Evolutionary conservation across 2,113 vertebrate species (phyloP).

Genomic region (Ammospiza nelsoni): DNA sequence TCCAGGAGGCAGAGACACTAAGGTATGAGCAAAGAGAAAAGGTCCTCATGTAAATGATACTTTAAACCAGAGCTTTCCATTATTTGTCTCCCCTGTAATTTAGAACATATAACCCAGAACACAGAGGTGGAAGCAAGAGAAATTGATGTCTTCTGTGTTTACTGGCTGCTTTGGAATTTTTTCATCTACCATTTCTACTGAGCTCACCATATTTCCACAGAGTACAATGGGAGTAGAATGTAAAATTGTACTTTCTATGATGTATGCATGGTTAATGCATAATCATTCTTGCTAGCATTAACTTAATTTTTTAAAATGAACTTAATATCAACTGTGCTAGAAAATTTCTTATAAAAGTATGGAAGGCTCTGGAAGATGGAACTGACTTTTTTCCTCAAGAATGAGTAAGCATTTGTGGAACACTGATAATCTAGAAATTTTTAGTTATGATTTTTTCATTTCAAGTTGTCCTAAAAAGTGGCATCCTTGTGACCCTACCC

Average conservation of each 20-base stretch:
- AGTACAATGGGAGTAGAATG: background rate
- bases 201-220: background rate
- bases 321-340: background rate
- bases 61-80: background rate
- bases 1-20: background rate
- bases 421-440: background rate
- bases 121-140: background rate
- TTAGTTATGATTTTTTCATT: background rate
- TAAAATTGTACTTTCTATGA: background rate
- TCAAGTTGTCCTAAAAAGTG: background rate
- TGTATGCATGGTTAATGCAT: background rate
- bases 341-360: background rate
- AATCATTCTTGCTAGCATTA: background rate
- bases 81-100: background rate
- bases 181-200: background rate
- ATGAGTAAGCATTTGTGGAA: background rate
- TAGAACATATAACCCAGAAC: background rate
- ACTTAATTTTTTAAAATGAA: background rate
- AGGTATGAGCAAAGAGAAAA: background rate
- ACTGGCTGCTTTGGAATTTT: background rate
- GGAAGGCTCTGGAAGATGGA: background rate
- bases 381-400: background rate
- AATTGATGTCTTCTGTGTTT: background rate
- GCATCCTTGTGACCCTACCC: background rate
- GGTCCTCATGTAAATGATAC: background rate